These are phyloP conservation scores for Micromussa lordhowensis DNA, from an alignment of 92 coral and sea anemone genomes.

Conservation along the genomic window DNA sequence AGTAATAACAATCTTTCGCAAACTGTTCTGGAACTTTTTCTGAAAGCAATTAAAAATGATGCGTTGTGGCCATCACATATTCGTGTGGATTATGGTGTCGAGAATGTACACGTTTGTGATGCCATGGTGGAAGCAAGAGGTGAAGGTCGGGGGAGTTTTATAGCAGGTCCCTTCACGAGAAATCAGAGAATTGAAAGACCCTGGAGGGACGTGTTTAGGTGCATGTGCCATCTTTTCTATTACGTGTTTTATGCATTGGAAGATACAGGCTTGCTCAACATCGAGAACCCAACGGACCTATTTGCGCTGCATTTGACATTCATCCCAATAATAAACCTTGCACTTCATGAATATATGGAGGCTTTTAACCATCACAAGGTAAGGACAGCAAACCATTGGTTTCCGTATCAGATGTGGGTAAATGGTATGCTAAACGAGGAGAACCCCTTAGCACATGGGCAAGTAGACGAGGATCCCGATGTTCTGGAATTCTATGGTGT, in stretches of 20 bases:
- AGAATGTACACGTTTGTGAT: no score
- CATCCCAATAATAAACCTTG: conserved; percentile 60
- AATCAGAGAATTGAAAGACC: conserved; percentile 74
- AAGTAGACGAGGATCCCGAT: no score
- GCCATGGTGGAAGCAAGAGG: no score
- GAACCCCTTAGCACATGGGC: conserved; percentile 44
- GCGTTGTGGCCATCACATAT: no score
- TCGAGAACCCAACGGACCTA: conserved; percentile 61
- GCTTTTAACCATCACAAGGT: conserved; percentile 71
- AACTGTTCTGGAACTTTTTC: no score
- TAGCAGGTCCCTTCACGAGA: conserved; percentile 51
- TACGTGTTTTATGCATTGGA: conserved; percentile 72
- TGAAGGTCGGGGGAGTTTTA: no score
- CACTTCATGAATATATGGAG: conserved; percentile 54
- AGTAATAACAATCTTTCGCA: no score
- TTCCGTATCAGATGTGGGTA: conserved; percentile 79
- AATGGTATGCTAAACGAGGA: conserved; percentile 75
- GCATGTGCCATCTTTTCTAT: conserved; percentile 65
- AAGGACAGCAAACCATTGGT: conserved; percentile 72
- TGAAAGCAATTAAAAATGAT: no score
- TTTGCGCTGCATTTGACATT: conserved; percentile 61
- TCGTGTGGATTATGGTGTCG: no score
- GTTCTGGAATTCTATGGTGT: no score
- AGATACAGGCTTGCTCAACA: conserved; percentile 53
- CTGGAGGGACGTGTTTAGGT: conserved; percentile 74